These are phyloP conservation scores for Diplazon laetatorius DNA, from an alignment of 2,888 invertebrate species.

Conservation along the genomic window DNA sequence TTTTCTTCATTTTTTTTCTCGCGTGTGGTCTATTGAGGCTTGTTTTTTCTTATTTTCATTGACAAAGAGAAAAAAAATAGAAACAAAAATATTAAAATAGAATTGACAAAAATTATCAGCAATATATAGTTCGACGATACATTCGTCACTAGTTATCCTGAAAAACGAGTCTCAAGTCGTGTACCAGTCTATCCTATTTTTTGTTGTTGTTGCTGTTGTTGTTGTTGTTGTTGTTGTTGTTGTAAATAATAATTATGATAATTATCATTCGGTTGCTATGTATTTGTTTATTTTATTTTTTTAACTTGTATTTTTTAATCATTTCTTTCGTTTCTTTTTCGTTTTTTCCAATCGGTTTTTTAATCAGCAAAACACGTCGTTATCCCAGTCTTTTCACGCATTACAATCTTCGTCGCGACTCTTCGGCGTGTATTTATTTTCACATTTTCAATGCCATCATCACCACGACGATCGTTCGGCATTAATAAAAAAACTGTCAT, in stretches of 20 bases:
- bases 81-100: too few relatives aligned
- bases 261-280: too few relatives aligned
- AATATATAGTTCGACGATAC: too few relatives aligned
- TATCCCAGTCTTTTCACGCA: neutral
- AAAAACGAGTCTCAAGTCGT: constrained; percentile 70
- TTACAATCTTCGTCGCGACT: constrained; percentile 5
- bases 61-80: too few relatives aligned
- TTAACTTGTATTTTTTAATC: constrained; percentile 13
- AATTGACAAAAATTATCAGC: too few relatives aligned
- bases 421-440: neutral
- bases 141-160: constrained; percentile 21
- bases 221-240: too few relatives aligned
- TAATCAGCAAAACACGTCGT: constrained; percentile 26
- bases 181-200: constrained; percentile 67
- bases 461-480: neutral
- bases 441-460: constrained; percentile 6
- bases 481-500: neutral
- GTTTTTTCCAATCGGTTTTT: constrained; percentile 3
- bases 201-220: too few relatives aligned
- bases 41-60: constrained; percentile 18
- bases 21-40: constrained; percentile 1
- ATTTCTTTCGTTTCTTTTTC: neutral
- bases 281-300: constrained; percentile 39
- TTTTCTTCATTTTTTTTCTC: too few relatives aligned
- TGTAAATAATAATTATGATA: constrained; percentile 53